These are phyloP conservation scores for Sesia apiformis DNA, from an alignment of 2,888 invertebrate species.

Conservation along the genomic window DNA sequence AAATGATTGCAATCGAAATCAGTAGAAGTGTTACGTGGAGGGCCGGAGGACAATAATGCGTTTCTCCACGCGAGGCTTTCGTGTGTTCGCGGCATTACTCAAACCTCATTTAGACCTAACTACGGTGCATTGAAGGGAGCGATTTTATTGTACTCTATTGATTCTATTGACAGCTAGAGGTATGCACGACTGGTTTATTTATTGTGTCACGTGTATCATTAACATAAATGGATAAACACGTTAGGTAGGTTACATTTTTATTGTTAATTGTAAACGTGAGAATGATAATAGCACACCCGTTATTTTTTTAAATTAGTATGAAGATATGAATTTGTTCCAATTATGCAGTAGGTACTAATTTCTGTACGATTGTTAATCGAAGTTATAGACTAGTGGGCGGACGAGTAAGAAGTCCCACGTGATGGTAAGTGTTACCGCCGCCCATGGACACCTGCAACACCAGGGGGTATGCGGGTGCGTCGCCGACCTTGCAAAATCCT, in stretches of 20 bases:
- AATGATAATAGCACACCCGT: too few relatives aligned
- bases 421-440: too few relatives aligned
- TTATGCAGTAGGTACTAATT: too few relatives aligned
- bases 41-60: conserved; percentile 33
- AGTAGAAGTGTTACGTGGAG: conserved; percentile 12
- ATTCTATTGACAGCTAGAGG: conserved; percentile 56
- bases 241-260: conserved; percentile 1
- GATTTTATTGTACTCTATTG: conserved; percentile 71
- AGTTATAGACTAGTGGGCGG: too few relatives aligned
- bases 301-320: too few relatives aligned
- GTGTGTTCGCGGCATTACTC: conserved; percentile 64
- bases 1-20: conserved; percentile 7
- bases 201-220: conserved; percentile 42
- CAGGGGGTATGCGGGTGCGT: too few relatives aligned
- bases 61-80: conserved; percentile 56
- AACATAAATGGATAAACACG: conserved; percentile 25
- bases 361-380: too few relatives aligned
- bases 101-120: conserved; percentile 70
- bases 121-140: conserved; percentile 62
- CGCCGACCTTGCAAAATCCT: too few relatives aligned
- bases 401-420: too few relatives aligned
- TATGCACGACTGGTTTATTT: conserved; percentile 49
- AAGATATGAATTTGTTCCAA: too few relatives aligned
- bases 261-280: too few relatives aligned
- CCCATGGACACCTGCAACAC: too few relatives aligned